Conservation (phyloP, 2,888 invertebrate species). For the Escarpia spicata region DNA sequence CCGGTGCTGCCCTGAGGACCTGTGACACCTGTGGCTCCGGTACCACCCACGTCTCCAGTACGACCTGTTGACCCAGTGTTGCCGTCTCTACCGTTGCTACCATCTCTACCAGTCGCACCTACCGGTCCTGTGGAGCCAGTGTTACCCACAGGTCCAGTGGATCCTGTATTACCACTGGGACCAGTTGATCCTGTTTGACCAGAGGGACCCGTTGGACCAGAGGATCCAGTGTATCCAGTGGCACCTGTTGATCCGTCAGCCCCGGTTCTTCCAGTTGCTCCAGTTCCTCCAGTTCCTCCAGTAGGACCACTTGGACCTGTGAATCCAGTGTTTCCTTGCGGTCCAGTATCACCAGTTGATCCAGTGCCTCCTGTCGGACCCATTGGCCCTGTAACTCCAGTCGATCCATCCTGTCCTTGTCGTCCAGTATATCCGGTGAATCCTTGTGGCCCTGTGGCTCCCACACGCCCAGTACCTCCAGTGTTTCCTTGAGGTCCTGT, state of each 20-base stretch:
- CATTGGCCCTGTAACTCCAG: conserved; percentile 27
- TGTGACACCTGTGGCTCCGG: conserved; percentile 17
- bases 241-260: conserved; percentile 23
- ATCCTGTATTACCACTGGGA: conserved; percentile 33
- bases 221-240: conserved; percentile 28
- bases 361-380: conserved; percentile 31
- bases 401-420: conserved; percentile 23
- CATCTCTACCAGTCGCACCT: conserved; percentile 33
- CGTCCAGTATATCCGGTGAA: conserved; percentile 20
- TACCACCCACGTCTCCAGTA: conserved; percentile 10
- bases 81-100: conserved; percentile 21
- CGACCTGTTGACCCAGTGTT: background rate
- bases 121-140: conserved; percentile 35
- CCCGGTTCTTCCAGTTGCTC: conserved; percentile 30
- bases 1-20: background rate
- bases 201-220: conserved; percentile 29
- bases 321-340: conserved; percentile 31
- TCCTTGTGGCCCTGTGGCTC: conserved; percentile 30
- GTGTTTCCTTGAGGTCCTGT: conserved; percentile 27
- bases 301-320: conserved; percentile 32
- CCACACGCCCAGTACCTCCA: conserved; percentile 28
- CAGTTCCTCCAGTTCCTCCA: conserved; percentile 28
- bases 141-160: conserved; percentile 33
- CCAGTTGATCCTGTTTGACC: conserved; percentile 32
- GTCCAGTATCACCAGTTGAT: conserved; percentile 30